These are phyloP conservation scores for Sesia bembeciformis DNA, from an alignment of 2,888 invertebrate species.

Conservation along the genomic window DNA sequence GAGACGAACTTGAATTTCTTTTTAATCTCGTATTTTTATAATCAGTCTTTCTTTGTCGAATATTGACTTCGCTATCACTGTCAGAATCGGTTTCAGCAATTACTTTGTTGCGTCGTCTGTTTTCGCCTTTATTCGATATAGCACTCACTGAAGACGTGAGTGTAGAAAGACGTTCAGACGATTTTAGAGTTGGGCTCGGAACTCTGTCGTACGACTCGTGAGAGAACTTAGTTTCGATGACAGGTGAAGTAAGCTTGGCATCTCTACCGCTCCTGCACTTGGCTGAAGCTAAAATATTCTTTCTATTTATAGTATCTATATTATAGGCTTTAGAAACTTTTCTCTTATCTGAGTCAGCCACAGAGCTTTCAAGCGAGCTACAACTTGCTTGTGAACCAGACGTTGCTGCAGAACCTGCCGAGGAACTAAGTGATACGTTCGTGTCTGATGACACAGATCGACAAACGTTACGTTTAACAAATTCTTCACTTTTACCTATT, in stretches of 20 bases:
- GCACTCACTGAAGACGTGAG: slow-evolving; percentile 70
- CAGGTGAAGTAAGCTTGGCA: slow-evolving; percentile 80
- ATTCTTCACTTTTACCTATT: slow-evolving; percentile 51
- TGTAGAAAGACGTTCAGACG: slow-evolving; percentile 71
- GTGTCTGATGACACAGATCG: slow-evolving; percentile 83
- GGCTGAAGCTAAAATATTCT: slow-evolving; percentile 90
- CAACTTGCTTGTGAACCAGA: slow-evolving; percentile 84
- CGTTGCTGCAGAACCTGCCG: slow-evolving; percentile 81
- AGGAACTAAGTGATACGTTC: slow-evolving; percentile 80
- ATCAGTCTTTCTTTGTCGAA: slow-evolving; percentile 60
- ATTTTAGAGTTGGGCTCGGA: slow-evolving; percentile 61
- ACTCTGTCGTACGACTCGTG: slow-evolving; percentile 72
- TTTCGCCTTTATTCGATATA: slow-evolving; percentile 66
- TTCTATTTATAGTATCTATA: slow-evolving; percentile 88
- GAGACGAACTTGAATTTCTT: slow-evolving; percentile 53
- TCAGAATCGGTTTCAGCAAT: slow-evolving; percentile 61
- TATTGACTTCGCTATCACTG: slow-evolving; percentile 51
- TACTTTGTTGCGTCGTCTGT: slow-evolving; percentile 62
- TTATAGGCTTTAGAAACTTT: slow-evolving; percentile 85
- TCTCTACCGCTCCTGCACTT: slow-evolving; percentile 88
- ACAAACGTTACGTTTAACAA: slow-evolving; percentile 74
- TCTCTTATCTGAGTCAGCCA: slow-evolving; percentile 76
- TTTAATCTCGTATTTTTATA: slow-evolving; percentile 63
- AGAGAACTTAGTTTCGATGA: slow-evolving; percentile 81
- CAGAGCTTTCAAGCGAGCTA: slow-evolving; percentile 77